phyloP scores from a whole-genome alignment of 2,113 vertebrate genomes.

The Pavo muticus region DNA sequence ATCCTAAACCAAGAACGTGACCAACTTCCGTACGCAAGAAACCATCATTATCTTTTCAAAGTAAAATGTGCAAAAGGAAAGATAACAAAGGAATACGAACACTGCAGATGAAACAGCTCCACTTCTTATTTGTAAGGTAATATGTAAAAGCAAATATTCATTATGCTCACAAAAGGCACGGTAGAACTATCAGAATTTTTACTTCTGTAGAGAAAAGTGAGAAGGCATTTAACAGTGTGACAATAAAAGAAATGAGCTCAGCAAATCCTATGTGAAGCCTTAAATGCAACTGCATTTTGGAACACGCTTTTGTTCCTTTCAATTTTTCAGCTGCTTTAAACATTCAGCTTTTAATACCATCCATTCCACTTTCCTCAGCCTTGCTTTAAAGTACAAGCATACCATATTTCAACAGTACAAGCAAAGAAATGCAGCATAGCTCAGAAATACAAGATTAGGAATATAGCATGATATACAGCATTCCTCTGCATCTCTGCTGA shows the following conservation, averaged over 20 bases:
- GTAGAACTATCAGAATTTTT: conserved; percentile 3
- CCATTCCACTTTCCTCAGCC: conserved; percentile 33
- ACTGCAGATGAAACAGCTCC: neutral
- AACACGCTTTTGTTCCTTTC: neutral
- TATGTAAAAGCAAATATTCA: conserved; percentile 32
- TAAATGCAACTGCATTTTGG: conserved; percentile 1
- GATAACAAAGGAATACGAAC: neutral
- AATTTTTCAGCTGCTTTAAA: conserved; percentile 54
- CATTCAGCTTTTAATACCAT: conserved; percentile 27
- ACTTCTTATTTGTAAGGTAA: neutral
- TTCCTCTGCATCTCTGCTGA: neutral
- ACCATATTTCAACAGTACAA: neutral
- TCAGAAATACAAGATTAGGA: neutral
- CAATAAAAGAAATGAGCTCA: conserved; percentile 28
- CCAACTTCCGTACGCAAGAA: neutral
- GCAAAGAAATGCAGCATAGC: neutral
- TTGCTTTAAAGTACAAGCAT: conserved; percentile 16
- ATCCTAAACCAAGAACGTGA: neutral
- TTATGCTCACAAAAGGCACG: neutral
- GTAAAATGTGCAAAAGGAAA: neutral
- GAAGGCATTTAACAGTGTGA: conserved; percentile 25
- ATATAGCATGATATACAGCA: neutral
- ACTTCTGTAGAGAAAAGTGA: neutral
- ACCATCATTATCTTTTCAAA: neutral
- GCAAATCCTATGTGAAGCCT: neutral